Evolutionary conservation across 2,113 vertebrate genomes (phyloP).

Genomic region (Halcyon malimbica): DNA sequence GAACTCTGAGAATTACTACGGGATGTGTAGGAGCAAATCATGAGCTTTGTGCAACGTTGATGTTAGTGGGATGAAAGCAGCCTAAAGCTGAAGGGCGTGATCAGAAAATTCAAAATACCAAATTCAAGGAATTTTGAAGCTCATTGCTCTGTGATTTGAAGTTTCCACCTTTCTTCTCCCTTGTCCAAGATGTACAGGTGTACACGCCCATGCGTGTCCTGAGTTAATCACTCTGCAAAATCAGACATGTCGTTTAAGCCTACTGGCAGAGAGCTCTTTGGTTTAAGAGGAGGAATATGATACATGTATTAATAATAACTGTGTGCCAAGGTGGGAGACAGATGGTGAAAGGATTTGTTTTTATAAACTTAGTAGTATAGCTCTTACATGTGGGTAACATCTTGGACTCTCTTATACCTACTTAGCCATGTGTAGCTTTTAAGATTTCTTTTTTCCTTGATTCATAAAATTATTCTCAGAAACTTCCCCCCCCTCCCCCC

Average conservation of each 20-base stretch:
- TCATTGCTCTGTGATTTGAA: neutral
- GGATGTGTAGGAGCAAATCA: neutral
- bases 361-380: constrained; percentile 22
- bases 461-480: neutral
- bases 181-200: neutral
- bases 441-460: neutral
- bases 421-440: neutral
- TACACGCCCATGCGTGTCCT: accelerated
- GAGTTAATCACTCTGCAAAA: neutral
- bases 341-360: constrained; percentile 18
- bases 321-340: neutral
- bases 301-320: neutral
- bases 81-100: neutral
- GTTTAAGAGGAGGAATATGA: neutral
- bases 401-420: neutral
- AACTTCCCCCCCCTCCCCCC: neutral
- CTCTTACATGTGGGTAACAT: neutral
- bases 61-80: neutral
- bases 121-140: neutral
- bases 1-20: neutral
- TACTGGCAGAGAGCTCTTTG: neutral
- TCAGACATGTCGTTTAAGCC: neutral
- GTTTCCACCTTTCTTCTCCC: neutral
- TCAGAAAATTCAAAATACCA: neutral
- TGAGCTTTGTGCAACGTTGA: neutral